Conservation (phyloP, 2,888 invertebrate genomes). For the Xestia rhomboidea region DNA sequence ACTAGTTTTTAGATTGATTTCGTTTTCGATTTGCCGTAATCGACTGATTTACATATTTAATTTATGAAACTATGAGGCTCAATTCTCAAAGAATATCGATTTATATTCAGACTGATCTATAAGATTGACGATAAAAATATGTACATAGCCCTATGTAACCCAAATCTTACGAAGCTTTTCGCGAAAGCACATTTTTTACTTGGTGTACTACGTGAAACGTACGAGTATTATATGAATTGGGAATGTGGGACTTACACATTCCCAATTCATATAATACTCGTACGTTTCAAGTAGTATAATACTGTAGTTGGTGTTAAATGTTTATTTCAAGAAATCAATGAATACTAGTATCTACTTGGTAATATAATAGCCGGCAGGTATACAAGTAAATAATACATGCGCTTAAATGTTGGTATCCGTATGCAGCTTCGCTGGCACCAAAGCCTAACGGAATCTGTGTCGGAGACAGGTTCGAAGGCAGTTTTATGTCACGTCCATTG, state of each 20-base stretch:
- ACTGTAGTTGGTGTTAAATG: neutral
- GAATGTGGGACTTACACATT: too few species aligned
- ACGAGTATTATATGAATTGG: too few species aligned
- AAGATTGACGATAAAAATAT: constrained; percentile 11
- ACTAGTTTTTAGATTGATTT: constrained; percentile 23
- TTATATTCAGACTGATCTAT: constrained; percentile 11
- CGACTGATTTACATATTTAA: constrained; percentile 53
- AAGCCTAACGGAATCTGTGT: constrained; percentile 77
- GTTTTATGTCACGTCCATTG: constrained; percentile 74
- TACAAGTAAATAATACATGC: constrained; percentile 57
- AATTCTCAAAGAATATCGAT: constrained; percentile 20
- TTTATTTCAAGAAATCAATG: constrained; percentile 21
- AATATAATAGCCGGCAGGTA: constrained; percentile 41
- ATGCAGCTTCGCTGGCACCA: constrained; percentile 63
- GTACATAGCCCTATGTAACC: neutral
- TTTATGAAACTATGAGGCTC: constrained; percentile 21
- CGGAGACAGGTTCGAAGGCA: constrained; percentile 75
- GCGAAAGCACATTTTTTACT: constrained; percentile 8
- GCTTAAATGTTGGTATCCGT: constrained; percentile 63
- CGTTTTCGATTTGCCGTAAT: constrained; percentile 32
- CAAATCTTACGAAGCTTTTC: constrained; percentile 13
- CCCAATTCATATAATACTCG: too few species aligned
- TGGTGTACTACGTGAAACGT: too few species aligned
- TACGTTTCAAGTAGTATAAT: neutral
- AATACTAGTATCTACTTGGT: constrained; percentile 15